phyloP scores from a whole-genome alignment of 2,113 vertebrate species.

The Oceanodroma tethys region DNA sequence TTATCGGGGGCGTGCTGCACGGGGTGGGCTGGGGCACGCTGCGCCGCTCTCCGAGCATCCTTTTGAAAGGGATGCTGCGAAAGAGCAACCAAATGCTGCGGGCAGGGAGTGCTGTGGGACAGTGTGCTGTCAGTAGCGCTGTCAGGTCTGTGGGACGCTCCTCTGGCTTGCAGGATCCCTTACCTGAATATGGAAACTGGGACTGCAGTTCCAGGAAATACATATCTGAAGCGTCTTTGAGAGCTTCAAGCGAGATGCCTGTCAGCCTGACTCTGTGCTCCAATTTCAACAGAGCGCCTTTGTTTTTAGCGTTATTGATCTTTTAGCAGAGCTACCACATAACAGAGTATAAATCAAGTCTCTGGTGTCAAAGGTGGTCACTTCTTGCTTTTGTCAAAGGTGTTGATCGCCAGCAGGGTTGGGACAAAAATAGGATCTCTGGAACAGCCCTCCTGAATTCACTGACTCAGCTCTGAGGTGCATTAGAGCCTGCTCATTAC shows the following conservation, averaged over 20 bases:
- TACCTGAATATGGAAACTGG: background rate
- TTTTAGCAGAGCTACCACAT: background rate
- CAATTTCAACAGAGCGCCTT: background rate
- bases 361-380: background rate
- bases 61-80: background rate
- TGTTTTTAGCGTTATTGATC: background rate
- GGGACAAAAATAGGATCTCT: background rate
- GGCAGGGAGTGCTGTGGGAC: background rate
- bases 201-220: background rate
- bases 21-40: background rate
- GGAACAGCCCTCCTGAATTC: background rate
- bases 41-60: fast-evolving
- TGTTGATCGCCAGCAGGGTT: background rate
- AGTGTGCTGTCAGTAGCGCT: background rate
- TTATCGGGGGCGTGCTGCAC: too few relatives aligned
- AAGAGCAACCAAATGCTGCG: fast-evolving
- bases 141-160: background rate
- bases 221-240: background rate
- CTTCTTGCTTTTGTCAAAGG: background rate
- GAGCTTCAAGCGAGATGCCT: background rate
- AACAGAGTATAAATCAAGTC: background rate
- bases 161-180: background rate
- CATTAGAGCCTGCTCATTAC: background rate
- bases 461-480: background rate
- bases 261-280: background rate